Conservation (phyloP, 2,797 vertebrate genomes). For the Florisuga fusca region DNA sequence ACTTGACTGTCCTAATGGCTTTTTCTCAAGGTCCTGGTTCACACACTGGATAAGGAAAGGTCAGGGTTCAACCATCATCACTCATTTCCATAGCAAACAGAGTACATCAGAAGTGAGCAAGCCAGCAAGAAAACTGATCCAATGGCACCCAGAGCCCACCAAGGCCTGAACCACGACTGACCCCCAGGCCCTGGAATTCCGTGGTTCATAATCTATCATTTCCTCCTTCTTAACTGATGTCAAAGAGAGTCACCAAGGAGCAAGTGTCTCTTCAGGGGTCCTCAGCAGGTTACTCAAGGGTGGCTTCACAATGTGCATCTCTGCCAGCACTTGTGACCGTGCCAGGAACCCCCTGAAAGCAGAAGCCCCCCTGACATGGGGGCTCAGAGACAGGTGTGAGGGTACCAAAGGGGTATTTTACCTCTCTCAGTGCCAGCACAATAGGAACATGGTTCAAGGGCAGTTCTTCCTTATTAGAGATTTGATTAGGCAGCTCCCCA, state of each 20-base stretch:
- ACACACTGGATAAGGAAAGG: not conserved
- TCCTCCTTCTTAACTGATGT: not conserved
- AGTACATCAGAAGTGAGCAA: not conserved
- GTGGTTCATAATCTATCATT: not conserved
- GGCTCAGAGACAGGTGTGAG: not conserved
- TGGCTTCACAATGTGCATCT: slow-evolving; percentile 44
- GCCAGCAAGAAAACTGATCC: not conserved
- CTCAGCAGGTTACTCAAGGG: not conserved
- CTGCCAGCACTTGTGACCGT: not conserved
- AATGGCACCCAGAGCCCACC: not conserved
- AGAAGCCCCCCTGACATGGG: not conserved
- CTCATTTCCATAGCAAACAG: not conserved
- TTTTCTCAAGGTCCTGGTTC: not conserved
- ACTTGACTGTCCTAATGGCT: not conserved
- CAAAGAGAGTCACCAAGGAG: slow-evolving; percentile 18
- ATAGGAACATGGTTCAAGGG: slow-evolving; percentile 43
- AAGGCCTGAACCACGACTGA: not conserved
- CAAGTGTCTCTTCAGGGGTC: slow-evolving; percentile 21
- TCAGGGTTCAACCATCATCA: not conserved
- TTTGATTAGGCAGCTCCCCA: slow-evolving; percentile 54
- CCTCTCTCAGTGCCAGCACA: not conserved
- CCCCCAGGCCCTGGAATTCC: not conserved
- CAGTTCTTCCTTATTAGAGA: slow-evolving; percentile 50
- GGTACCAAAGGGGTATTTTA: not conserved
- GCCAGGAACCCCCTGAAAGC: not conserved